phyloP scores from a whole-genome alignment of 2,797 vertebrate species.

The Hozukius guyotensis region DNA sequence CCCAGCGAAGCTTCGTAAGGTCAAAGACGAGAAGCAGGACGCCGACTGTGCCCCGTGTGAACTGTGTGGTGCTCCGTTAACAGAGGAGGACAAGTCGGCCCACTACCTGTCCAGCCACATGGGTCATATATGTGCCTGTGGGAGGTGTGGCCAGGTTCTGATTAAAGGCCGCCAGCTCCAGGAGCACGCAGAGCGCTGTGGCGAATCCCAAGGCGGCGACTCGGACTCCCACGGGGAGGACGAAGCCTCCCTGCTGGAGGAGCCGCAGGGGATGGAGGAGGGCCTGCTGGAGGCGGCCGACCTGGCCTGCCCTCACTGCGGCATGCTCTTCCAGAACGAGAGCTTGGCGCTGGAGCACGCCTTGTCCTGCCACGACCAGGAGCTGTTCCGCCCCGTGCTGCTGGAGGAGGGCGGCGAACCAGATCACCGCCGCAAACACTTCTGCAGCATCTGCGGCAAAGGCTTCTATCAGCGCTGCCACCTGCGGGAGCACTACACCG shows the following conservation, averaged over 20 bases:
- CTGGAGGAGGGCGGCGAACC: slow-evolving; percentile 88
- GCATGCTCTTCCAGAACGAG: slow-evolving; percentile 92
- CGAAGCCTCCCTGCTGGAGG: slow-evolving; percentile 80
- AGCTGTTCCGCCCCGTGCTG: slow-evolving; percentile 88
- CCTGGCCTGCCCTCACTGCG: slow-evolving; percentile 93
- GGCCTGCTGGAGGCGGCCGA: slow-evolving; percentile 82
- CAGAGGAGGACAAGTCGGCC: slow-evolving; percentile 90
- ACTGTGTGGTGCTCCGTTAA: slow-evolving; percentile 89
- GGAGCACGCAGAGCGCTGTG: slow-evolving; percentile 95
- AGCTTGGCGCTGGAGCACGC: slow-evolving; percentile 92
- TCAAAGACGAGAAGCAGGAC: slow-evolving; percentile 79
- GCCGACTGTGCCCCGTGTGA: slow-evolving; percentile 84
- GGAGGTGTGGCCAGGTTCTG: slow-evolving; percentile 95
- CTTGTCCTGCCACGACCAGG: slow-evolving; percentile 91
- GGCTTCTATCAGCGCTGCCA: slow-evolving; percentile 99
- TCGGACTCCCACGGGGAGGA: slow-evolving; percentile 87
- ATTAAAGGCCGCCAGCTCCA: slow-evolving; percentile 96
- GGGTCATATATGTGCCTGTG: slow-evolving; percentile 96
- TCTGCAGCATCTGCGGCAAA: slow-evolving; percentile 97
- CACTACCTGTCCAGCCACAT: slow-evolving; percentile 98
- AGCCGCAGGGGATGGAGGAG: slow-evolving; percentile 88
- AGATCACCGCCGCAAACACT: slow-evolving; percentile 96
- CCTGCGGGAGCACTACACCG: slow-evolving; percentile 97
- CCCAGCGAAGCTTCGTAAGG: slow-evolving; percentile 64
- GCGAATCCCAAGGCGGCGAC: slow-evolving; percentile 88